These are phyloP conservation scores for Adela reaumurella DNA, from an alignment of 2,888 invertebrate species.

Conservation along the genomic window DNA sequence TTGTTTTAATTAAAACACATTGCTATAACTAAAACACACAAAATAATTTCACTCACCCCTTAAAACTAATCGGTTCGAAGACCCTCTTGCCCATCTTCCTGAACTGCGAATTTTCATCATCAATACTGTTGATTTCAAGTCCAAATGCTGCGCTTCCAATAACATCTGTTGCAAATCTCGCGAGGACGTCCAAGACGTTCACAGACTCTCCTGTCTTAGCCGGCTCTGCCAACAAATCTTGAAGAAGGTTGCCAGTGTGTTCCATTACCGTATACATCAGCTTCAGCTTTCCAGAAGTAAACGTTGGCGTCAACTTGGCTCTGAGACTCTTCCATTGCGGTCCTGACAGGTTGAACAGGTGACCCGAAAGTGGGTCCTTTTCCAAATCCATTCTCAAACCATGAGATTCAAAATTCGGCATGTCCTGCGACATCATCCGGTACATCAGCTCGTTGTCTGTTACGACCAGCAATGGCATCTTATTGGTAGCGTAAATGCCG, in stretches of 20 bases:
- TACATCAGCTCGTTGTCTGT: neutral
- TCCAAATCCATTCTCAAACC: neutral
- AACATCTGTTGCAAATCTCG: conserved; percentile 42
- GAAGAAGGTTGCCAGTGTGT: conserved; percentile 7
- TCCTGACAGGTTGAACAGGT: conserved; percentile 7
- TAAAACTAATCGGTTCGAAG: conserved; percentile 13
- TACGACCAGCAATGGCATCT: neutral
- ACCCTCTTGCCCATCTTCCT: conserved; percentile 18
- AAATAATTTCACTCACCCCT: conserved; percentile 6
- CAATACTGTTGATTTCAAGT: conserved; percentile 33
- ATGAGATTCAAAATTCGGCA: neutral
- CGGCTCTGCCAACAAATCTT: conserved; percentile 7
- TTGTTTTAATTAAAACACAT: too few relatives aligned
- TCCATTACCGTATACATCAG: conserved; percentile 6
- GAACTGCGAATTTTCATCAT: conserved; percentile 28
- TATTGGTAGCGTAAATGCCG: neutral
- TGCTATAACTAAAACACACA: too few relatives aligned
- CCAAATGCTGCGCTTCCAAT: conserved; percentile 46
- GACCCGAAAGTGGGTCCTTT: conserved; percentile 3
- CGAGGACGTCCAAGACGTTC: conserved; percentile 34
- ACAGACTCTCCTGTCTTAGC: conserved; percentile 13
- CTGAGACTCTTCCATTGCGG: conserved; percentile 8
- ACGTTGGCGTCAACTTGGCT: conserved; percentile 7
- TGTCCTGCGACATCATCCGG: neutral
- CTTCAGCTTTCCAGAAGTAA: conserved; percentile 8